Evolutionary conservation across 2,113 vertebrate species (phyloP).

Genomic region (Redunca redunca): DNA sequence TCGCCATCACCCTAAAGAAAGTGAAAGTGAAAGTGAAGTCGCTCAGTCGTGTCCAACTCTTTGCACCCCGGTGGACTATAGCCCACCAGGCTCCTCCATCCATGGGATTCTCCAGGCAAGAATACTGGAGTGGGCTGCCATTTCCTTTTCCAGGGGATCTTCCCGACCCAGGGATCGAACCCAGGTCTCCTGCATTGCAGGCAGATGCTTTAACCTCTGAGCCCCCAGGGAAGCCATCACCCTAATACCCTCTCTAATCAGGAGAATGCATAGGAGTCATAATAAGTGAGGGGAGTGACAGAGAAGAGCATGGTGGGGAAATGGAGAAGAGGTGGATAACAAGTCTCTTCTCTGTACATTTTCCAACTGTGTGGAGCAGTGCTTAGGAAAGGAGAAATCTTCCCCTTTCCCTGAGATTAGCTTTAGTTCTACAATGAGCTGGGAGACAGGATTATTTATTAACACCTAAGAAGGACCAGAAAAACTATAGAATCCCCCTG

Average conservation of each 20-base stretch:
- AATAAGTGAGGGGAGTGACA: neutral
- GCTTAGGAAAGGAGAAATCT: neutral
- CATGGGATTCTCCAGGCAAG: too few species aligned
- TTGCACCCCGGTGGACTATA: too few species aligned
- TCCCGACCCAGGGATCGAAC: too few species aligned
- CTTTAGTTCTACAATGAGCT: neutral
- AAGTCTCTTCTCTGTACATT: neutral
- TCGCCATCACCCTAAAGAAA: neutral
- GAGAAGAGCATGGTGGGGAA: neutral
- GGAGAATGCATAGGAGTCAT: neutral
- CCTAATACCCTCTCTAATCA: neutral
- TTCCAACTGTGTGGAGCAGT: neutral
- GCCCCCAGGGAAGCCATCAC: neutral
- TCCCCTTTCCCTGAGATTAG: neutral
- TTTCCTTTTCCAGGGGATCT: too few species aligned
- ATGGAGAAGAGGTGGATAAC: neutral
- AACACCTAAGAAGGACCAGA: neutral
- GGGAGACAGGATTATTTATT: neutral
- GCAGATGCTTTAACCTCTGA: too few species aligned
- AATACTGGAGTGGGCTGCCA: too few species aligned
- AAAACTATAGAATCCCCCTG: neutral
- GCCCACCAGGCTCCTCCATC: too few species aligned
- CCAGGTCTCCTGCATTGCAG: too few species aligned
- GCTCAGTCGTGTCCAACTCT: too few species aligned
- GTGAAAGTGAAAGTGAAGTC: too few species aligned